phyloP scores from a whole-genome alignment of 35 echinoderm and acorn worm genomes.

The Holothuria glaberrima region DNA sequence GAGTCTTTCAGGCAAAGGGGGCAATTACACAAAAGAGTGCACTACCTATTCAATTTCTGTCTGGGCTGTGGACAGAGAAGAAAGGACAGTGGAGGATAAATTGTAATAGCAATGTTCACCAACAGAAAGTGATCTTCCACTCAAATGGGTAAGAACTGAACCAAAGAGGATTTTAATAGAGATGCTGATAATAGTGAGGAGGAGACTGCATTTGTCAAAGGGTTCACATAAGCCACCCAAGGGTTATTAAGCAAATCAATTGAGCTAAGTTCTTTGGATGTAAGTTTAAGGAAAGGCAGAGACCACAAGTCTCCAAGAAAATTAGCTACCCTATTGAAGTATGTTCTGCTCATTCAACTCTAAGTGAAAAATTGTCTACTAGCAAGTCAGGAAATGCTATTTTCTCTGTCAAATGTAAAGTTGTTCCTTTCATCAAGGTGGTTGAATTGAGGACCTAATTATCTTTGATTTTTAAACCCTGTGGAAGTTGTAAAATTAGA shows the following conservation, averaged over 20 bases:
- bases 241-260: slow-evolving; percentile 49
- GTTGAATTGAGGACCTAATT: slow-evolving; percentile 38
- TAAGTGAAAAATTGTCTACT: slow-evolving; percentile 37
- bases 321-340: slow-evolving; percentile 38
- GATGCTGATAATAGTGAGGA: slow-evolving; percentile 27
- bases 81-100: background rate
- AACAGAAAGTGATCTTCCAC: slow-evolving; percentile 42
- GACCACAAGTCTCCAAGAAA: slow-evolving; percentile 38
- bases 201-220: slow-evolving; percentile 24
- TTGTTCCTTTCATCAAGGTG: background rate
- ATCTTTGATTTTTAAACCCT: background rate
- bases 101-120: slow-evolving; percentile 29
- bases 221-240: slow-evolving; percentile 23
- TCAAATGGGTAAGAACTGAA: slow-evolving; percentile 22
- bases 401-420: too few species aligned
- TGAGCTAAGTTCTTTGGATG: slow-evolving; percentile 25
- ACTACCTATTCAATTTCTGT: slow-evolving; percentile 38
- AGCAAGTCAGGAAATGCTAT: background rate
- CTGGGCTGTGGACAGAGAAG: background rate
- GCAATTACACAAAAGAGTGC: slow-evolving; percentile 45
- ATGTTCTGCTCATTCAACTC: slow-evolving; percentile 32
- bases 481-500: too few species aligned
- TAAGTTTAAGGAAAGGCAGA: slow-evolving; percentile 32
- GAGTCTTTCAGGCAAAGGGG: slow-evolving; percentile 2
- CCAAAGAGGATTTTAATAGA: slow-evolving; percentile 12